Evolutionary conservation across 2,888 invertebrate genomes (phyloP).

Genomic region (Rhamphomyia laevipes): DNA sequence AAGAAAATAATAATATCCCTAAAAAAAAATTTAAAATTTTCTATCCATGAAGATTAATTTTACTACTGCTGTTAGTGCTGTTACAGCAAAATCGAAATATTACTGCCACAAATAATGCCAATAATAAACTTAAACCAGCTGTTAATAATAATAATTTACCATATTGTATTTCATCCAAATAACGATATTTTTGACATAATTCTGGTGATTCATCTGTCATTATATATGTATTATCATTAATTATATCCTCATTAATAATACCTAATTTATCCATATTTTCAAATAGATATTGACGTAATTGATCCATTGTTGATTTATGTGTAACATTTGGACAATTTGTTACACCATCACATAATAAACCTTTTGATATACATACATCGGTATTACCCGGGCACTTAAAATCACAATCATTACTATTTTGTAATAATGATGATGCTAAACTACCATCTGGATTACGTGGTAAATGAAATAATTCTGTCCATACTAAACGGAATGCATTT

Average conservation of each 20-base stretch:
- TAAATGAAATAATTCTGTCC: constrained; percentile 80
- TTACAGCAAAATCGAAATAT: constrained; percentile 20
- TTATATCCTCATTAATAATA: constrained; percentile 40
- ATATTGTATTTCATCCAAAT: constrained; percentile 37
- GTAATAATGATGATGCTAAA: constrained; percentile 63
- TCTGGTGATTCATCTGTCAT: constrained; percentile 67
- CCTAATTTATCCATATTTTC: constrained; percentile 49
- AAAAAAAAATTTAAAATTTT: too few relatives aligned
- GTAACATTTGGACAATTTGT: constrained; percentile 74
- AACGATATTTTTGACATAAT: constrained; percentile 45
- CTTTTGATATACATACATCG: constrained; percentile 70
- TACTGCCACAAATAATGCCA: constrained; percentile 32
- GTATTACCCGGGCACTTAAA: constrained; percentile 80
- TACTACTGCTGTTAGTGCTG: background rate
- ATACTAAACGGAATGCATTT: constrained; percentile 77
- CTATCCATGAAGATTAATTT: too few relatives aligned
- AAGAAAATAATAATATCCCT: too few relatives aligned
- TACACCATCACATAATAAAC: constrained; percentile 76
- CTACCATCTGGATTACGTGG: constrained; percentile 74
- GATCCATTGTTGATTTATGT: constrained; percentile 33
- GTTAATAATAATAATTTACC: constrained; percentile 31
- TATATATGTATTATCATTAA: constrained; percentile 39
- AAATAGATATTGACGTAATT: constrained; percentile 45
- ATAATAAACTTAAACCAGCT: constrained; percentile 28
- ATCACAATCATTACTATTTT: constrained; percentile 57